Evolutionary conservation across 2,888 invertebrate genomes (phyloP).

Genomic region (Pyrrhosoma nymphula): DNA sequence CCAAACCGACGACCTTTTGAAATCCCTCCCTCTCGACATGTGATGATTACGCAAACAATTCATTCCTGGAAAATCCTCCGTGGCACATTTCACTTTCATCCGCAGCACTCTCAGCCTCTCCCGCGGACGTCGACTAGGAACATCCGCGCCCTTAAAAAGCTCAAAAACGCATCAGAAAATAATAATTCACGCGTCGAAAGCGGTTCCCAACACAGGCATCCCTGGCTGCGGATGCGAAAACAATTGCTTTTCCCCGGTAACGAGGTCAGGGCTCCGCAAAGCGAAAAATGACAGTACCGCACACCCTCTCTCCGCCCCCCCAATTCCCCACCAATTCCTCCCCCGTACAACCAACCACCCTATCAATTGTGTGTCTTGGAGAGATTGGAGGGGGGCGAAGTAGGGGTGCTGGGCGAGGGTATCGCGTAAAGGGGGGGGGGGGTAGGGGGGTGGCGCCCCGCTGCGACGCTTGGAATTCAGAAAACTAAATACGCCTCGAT

Average conservation of each 20-base stretch:
- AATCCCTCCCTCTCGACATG: not conserved
- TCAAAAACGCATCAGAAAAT: conserved; percentile 32
- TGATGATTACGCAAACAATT: not conserved
- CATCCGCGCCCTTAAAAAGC: conserved; percentile 7
- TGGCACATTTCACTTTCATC: not conserved
- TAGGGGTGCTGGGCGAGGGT: not conserved
- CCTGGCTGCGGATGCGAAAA: conserved; percentile 10
- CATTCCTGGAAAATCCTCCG: not conserved
- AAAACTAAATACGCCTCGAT: not conserved
- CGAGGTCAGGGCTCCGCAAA: not conserved
- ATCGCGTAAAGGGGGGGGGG: not conserved
- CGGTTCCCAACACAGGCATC: not conserved
- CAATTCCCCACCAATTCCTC: too few relatives aligned
- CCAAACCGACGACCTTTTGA: not conserved
- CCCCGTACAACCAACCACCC: not conserved
- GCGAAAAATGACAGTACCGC: conserved; percentile 12
- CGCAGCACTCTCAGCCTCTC: not conserved
- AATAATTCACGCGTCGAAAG: not conserved
- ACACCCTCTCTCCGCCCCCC: too few relatives aligned
- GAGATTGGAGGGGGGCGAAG: too few relatives aligned
- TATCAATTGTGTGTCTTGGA: not conserved
- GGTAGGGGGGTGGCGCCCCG: not conserved
- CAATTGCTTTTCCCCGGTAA: not conserved
- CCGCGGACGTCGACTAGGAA: not conserved
- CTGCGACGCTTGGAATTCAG: not conserved